phyloP scores from a whole-genome alignment of 1,140 invertebrate species.

The Papilio xuthus region DNA sequence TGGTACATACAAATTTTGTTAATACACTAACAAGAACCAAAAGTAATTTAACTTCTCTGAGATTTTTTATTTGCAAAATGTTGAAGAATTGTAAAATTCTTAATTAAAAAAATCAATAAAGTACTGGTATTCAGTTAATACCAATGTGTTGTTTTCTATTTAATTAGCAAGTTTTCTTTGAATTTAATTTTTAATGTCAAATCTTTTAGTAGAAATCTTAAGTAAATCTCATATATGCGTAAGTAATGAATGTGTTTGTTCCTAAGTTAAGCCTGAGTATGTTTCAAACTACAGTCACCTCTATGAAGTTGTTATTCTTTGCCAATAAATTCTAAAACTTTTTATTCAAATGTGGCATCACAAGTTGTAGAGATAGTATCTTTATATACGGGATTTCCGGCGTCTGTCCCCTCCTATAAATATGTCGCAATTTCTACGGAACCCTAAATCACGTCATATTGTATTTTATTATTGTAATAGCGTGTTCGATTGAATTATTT shows the following conservation, averaged over 20 bases:
- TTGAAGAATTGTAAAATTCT: too few relatives aligned
- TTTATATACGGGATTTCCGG: constrained; percentile 77
- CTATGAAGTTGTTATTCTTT: constrained; percentile 49
- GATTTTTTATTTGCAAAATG: too few relatives aligned
- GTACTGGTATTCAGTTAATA: too few relatives aligned
- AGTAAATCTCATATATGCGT: too few relatives aligned
- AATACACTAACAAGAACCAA: too few relatives aligned
- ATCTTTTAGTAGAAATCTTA: too few relatives aligned
- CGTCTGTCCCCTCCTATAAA: constrained; percentile 55
- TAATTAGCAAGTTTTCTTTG: too few relatives aligned
- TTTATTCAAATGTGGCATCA: constrained; percentile 71
- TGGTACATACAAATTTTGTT: neutral
- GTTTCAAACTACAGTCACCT: constrained; percentile 26
- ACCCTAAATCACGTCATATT: constrained; percentile 55
- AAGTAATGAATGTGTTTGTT: neutral
- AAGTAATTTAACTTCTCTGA: too few relatives aligned
- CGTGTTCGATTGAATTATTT: constrained; percentile 31
- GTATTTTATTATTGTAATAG: constrained; percentile 39
- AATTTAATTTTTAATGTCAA: too few relatives aligned
- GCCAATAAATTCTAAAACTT: constrained; percentile 67
- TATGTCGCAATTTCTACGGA: constrained; percentile 67
- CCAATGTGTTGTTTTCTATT: too few relatives aligned
- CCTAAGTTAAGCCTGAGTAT: neutral
- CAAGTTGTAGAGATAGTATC: constrained; percentile 67
- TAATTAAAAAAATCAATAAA: too few relatives aligned